Percentiles rank a stretch among this genome's conserved stretches.
Evolutionary conservation across 2,888 invertebrate genomes (phyloP).

Genomic region (Carterocephalus palaemon): DNA sequence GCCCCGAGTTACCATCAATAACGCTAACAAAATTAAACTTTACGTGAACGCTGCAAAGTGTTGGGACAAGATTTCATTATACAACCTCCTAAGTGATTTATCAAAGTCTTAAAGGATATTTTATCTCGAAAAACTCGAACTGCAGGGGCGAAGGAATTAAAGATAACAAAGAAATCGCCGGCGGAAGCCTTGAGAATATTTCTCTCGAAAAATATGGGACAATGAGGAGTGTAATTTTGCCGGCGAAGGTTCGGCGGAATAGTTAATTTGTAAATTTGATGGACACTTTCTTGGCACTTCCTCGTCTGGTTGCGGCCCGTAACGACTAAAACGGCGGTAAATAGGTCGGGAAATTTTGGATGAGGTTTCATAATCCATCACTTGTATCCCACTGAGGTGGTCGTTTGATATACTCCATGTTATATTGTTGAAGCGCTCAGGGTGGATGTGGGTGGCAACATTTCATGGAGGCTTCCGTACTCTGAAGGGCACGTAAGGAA

Average conservation of each 20-base stretch:
- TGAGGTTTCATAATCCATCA: no score
- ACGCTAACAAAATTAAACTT: slow-evolving; percentile 25
- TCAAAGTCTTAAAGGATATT: slow-evolving; percentile 46
- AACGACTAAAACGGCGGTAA: no score
- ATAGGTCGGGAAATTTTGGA: no score
- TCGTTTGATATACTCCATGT: no score
- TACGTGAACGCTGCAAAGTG: slow-evolving; percentile 19
- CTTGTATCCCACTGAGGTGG: no score
- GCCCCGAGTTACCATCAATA: slow-evolving; percentile 22
- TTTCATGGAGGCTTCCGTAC: no score
- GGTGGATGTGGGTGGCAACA: no score
- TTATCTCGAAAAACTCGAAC: slow-evolving; percentile 43
- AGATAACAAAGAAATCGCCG: slow-evolving; percentile 46
- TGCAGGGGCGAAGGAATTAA: slow-evolving; percentile 39
- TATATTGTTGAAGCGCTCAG: no score
- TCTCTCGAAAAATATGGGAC: slow-evolving; percentile 42
- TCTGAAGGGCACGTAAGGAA: no score
- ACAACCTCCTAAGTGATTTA: slow-evolving; percentile 40
- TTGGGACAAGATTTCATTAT: slow-evolving; percentile 25
- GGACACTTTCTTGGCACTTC: slow-evolving; percentile 1
- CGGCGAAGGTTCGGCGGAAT: slow-evolving; percentile 37
- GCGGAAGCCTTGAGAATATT: slow-evolving; percentile 35
- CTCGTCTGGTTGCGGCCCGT: background rate
- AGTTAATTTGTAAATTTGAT: slow-evolving; percentile 40
- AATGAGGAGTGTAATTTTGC: slow-evolving; percentile 53